A percentile compares a stretch with the other conserved stretches of the same genome.
Conservation (phyloP, 92 coral and sea anemone species). For the Epizoanthus ramosus region DNA sequence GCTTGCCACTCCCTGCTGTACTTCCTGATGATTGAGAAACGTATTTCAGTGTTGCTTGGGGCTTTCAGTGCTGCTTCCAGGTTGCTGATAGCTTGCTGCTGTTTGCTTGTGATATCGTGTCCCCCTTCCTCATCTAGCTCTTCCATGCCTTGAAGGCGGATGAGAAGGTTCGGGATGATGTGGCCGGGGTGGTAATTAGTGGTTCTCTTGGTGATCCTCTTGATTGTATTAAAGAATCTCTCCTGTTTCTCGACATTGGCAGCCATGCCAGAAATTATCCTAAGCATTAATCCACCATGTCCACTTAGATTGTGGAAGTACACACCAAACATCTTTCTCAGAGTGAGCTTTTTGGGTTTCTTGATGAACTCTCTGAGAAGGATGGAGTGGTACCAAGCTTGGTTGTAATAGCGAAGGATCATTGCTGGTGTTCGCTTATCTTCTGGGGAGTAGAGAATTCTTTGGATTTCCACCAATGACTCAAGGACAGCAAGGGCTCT, state of each 20-base stretch:
- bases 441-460: constrained; percentile 46
- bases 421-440: constrained; percentile 28
- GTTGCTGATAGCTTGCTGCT: constrained; percentile 45
- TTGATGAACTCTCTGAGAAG: constrained; percentile 24
- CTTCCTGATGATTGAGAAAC: constrained; percentile 8
- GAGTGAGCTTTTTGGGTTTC: constrained; percentile 46
- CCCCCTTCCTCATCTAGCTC: constrained; percentile 33
- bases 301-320: constrained; percentile 52
- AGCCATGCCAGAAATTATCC: constrained; percentile 59
- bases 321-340: constrained; percentile 51
- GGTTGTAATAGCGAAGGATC: constrained; percentile 6
- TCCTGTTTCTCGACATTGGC: constrained; percentile 63
- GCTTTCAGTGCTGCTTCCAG: constrained; percentile 1
- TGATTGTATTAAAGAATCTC: constrained; percentile 43
- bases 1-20: constrained; percentile 44
- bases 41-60: constrained; percentile 8
- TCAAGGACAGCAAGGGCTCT: constrained; percentile 33
- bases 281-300: constrained; percentile 57
- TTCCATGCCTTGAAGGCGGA: constrained; percentile 50
- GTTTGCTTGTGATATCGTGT: constrained; percentile 38
- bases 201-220: constrained; percentile 46
- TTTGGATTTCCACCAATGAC: constrained; percentile 55
- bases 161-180: constrained; percentile 15
- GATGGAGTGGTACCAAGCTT: constrained; percentile 52
- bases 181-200: constrained; percentile 46